Evolutionary conservation across 1,140 invertebrate species (phyloP).

Genomic region (Zaprionus ornatus): DNA sequence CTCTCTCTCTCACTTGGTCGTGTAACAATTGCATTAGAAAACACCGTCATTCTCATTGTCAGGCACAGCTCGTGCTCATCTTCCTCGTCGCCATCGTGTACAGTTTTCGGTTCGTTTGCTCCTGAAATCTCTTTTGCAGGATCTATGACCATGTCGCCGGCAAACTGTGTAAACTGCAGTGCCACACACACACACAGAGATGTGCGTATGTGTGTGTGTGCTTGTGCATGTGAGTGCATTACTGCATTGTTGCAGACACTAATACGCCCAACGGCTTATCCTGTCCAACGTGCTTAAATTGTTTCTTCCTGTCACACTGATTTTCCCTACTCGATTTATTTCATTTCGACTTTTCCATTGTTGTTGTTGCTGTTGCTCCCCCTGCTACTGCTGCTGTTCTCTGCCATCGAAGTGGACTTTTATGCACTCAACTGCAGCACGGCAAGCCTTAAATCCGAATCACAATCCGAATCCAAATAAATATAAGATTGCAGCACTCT

Average conservation of each 20-base stretch:
- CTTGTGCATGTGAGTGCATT: conserved; percentile 45
- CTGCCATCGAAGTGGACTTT: conserved; percentile 56
- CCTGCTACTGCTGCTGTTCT: conserved; percentile 16
- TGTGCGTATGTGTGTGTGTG: not conserved
- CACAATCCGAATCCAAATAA: conserved; percentile 59
- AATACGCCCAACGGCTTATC: conserved; percentile 65
- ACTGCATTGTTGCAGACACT: conserved; percentile 76
- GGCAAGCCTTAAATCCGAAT: conserved; percentile 52
- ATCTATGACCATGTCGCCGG: conserved; percentile 64
- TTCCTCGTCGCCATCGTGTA: conserved; percentile 57
- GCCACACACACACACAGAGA: conserved; percentile 18
- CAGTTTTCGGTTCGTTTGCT: conserved; percentile 79
- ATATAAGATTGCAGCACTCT: conserved; percentile 51
- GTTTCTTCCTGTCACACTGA: conserved; percentile 80
- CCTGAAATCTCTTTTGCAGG: conserved; percentile 72
- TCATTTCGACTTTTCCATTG: conserved; percentile 57
- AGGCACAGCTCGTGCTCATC: conserved; percentile 30
- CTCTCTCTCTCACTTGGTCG: not conserved
- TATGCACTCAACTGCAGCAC: conserved; percentile 51
- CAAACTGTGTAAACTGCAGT: conserved; percentile 68
- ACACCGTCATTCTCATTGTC: conserved; percentile 53
- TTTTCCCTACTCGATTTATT: conserved; percentile 76
- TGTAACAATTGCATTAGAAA: conserved; percentile 74
- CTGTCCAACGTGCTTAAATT: conserved; percentile 81
- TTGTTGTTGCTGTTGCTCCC: conserved; percentile 24